Conservation (phyloP, 1,140 invertebrate species). For the Zaprionus davidi region DNA sequence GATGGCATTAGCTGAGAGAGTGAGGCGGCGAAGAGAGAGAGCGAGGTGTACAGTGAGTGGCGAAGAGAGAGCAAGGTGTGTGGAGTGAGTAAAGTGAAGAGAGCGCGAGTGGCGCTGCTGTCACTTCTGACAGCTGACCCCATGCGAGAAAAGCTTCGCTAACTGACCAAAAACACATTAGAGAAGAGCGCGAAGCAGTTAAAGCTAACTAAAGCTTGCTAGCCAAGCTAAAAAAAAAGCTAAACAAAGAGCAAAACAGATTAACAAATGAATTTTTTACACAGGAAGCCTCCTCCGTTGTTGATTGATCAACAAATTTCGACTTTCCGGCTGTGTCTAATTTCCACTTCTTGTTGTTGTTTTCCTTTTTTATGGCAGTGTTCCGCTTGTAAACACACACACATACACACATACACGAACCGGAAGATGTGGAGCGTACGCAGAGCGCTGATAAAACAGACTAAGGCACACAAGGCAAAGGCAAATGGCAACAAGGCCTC, state of each 20-base stretch:
- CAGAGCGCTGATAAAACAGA: slow-evolving; percentile 64
- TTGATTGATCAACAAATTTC: slow-evolving; percentile 57
- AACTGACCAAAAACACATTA: slow-evolving; percentile 34
- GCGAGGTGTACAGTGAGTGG: background rate
- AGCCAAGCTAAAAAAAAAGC: background rate
- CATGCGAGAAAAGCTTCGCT: background rate
- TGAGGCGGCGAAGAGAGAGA: background rate
- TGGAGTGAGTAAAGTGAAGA: background rate
- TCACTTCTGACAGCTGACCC: slow-evolving; percentile 9
- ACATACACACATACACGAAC: slow-evolving; percentile 38
- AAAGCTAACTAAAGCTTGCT: background rate
- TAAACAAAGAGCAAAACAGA: slow-evolving; percentile 3
- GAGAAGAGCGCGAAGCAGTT: slow-evolving; percentile 17
- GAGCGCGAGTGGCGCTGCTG: background rate
- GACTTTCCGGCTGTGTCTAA: background rate
- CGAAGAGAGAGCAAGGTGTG: background rate
- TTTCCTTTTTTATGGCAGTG: slow-evolving; percentile 48
- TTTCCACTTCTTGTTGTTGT: slow-evolving; percentile 17
- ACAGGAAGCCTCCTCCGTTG: slow-evolving; percentile 23
- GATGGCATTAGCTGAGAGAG: background rate
- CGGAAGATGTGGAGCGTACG: slow-evolving; percentile 64
- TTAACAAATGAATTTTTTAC: slow-evolving; percentile 13
- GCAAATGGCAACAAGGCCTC: slow-evolving; percentile 12
- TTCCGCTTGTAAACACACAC: slow-evolving; percentile 63
- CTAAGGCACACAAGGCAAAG: slow-evolving; percentile 23